These are phyloP conservation scores for Cichlasoma orientale DNA, from an alignment of 2,797 vertebrate species.

Conservation along the genomic window DNA sequence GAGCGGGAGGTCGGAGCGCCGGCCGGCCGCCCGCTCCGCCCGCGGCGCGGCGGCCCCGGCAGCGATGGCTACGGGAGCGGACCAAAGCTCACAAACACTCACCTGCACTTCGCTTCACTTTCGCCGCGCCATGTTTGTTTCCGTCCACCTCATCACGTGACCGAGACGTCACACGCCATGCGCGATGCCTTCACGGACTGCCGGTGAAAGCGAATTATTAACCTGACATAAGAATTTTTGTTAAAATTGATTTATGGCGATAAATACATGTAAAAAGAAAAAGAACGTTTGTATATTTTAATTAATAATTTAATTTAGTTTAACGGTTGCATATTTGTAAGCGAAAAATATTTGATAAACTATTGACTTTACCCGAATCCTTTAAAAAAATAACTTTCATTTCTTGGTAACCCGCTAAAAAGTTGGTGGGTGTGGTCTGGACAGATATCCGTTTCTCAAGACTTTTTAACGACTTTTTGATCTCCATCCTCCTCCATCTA, in stretches of 20 bases:
- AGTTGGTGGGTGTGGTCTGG: not conserved
- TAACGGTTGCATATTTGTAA: not conserved
- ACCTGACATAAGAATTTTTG: not conserved
- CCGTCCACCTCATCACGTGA: constrained; percentile 48
- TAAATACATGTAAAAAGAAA: not conserved
- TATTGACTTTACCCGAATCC: not conserved
- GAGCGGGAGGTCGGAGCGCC: accelerated
- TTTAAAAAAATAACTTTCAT: not conserved
- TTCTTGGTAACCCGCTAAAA: not conserved
- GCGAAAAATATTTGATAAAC: not conserved
- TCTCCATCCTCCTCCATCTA: not conserved
- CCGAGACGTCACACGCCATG: not conserved
- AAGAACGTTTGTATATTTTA: not conserved
- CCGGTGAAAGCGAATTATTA: not conserved
- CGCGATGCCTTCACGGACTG: not conserved
- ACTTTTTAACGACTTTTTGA: not conserved
- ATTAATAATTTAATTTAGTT: not conserved
- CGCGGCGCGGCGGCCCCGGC: not conserved
- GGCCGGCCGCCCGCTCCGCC: accelerated
- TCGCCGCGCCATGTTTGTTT: constrained; percentile 78
- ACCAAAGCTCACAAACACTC: constrained; percentile 20
- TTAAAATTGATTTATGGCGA: not conserved
- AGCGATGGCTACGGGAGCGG: not conserved
- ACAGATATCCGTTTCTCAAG: not conserved
- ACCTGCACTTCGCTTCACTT: constrained; percentile 45